Base-by-base conservation (phyloP, 2,888 invertebrate species). In the Chymomyza procnemis region DNA sequence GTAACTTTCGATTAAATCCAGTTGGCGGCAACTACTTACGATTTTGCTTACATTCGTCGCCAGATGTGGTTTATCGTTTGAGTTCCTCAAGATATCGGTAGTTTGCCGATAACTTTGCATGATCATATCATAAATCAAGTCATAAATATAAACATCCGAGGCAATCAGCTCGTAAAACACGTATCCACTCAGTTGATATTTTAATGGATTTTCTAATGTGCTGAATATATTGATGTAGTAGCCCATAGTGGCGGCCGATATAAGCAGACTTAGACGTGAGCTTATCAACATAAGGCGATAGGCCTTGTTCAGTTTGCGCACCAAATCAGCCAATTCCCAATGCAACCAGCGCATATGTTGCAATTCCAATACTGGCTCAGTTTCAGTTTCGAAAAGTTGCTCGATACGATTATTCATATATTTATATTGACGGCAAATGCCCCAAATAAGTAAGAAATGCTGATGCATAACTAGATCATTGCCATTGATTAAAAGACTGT, bases 311-410 rank as follows among this genome's bases (percentile, higher is more conserved):
- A 77, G 57, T 1, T 69, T 77, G 0, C 52, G 55, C 61, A 26
- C 3, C 0, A 77, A 30, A 0, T 14, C 16, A 1, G 47, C 16
- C n/a, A 77, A 61, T 18, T 70, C 55, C 58, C 56, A 56, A 63
- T 77, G 76, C 19, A 70, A 65, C 56, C 67, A 58, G n/a, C 73
- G 67, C 21, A 77, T 41, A 5, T 70, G 66, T 16, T 75, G 65
- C 14, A 77, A 34, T 3, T 77, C 64, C 67, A 70, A 60, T 12
- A 61, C 54, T 21, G 34, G n/a, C 47, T 19, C 56, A 4, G 64
- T 48, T 0, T 30, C 46, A 16, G 46, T 61, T 6, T 6, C 12
- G 0, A 68, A 1, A 58, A 73, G 22, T 12, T 54, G 30, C 0
- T 0, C 3, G 1, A 77, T 3, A 4, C 66, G 72, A 1, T 18